These are phyloP conservation scores for Hippocampus kuda DNA, from an alignment of 2,797 vertebrate species.

Conservation along the genomic window DNA sequence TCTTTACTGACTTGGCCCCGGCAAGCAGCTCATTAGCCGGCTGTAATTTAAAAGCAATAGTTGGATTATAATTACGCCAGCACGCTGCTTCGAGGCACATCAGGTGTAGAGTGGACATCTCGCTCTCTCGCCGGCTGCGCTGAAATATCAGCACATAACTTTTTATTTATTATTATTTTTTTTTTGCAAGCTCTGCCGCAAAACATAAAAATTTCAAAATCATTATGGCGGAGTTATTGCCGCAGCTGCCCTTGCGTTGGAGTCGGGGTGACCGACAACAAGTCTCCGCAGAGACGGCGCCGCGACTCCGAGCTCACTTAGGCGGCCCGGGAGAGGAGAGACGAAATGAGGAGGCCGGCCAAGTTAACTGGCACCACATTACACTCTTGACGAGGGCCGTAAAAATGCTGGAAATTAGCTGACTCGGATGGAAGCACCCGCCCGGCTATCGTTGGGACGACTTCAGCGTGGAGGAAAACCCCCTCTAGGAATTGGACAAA, in stretches of 20 bases:
- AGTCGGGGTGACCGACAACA: conserved; percentile 26
- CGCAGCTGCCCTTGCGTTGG: conserved; percentile 37
- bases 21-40: conserved; percentile 38
- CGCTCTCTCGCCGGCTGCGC: conserved; percentile 2
- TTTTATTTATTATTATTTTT: not conserved
- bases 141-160: conserved; percentile 30
- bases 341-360: conserved; percentile 20
- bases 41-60: conserved; percentile 46
- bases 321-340: not conserved
- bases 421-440: conserved; percentile 25
- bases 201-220: conserved; percentile 45
- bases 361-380: conserved; percentile 37
- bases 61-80: conserved; percentile 36
- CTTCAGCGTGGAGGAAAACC: conserved; percentile 30
- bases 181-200: conserved; percentile 22
- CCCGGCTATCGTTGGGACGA: conserved; percentile 10
- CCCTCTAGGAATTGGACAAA: not conserved
- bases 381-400: conserved; percentile 32
- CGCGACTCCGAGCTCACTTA: conserved; percentile 23
- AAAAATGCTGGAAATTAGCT: conserved; percentile 27
- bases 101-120: conserved; percentile 17
- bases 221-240: conserved; percentile 54
- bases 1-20: conserved; percentile 14
- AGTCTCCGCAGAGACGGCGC: conserved; percentile 23
- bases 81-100: conserved; percentile 23